phyloP scores from a whole-genome alignment of 2,797 vertebrate genomes.

The Tiaroga cobitis region DNA sequence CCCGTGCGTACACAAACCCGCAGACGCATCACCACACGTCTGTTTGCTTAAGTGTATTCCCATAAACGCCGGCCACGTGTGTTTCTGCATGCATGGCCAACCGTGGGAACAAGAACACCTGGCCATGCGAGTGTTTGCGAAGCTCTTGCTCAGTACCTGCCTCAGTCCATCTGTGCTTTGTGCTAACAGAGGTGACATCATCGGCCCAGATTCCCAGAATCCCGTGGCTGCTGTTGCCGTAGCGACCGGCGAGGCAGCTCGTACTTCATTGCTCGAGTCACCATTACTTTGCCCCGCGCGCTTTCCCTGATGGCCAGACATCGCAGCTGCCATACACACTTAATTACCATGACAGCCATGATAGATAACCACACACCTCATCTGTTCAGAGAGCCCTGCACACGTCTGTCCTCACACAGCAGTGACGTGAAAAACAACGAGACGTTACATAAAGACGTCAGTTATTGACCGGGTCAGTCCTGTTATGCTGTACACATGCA shows the following conservation, averaged over 20 bases:
- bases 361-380: neutral
- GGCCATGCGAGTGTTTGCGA: slow-evolving; percentile 62
- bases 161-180: slow-evolving; percentile 72
- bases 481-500: neutral
- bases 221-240: slow-evolving; percentile 72
- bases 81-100: slow-evolving; percentile 44
- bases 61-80: slow-evolving; percentile 4
- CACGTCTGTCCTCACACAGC: neutral
- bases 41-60: slow-evolving; percentile 18
- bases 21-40: neutral
- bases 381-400: neutral
- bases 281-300: slow-evolving; percentile 27
- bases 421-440: neutral
- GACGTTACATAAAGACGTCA: neutral
- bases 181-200: slow-evolving; percentile 73
- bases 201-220: slow-evolving; percentile 68
- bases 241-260: slow-evolving; percentile 59
- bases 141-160: slow-evolving; percentile 57
- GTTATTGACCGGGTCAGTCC: neutral
- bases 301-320: slow-evolving; percentile 11
- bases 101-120: slow-evolving; percentile 56
- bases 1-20: neutral
- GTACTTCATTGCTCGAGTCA: slow-evolving; percentile 13
- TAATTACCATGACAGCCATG: slow-evolving; percentile 13
- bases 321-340: slow-evolving; percentile 28